phyloP scores from a whole-genome alignment of 2,888 invertebrate genomes.

The Pammene fasciana region DNA sequence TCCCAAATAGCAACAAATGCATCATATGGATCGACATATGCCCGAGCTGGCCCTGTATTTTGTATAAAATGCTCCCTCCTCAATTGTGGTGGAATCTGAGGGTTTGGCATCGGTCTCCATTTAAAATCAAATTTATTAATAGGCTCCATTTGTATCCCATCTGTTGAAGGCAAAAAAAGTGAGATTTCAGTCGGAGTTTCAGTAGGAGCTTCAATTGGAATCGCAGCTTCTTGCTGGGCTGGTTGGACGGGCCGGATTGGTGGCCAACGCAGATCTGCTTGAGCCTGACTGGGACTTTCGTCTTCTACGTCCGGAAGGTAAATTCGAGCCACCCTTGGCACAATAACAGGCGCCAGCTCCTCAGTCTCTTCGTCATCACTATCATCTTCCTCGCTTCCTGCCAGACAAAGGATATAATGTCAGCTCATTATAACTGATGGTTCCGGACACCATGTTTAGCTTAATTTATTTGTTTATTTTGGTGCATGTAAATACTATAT shows the following conservation, averaged over 20 bases:
- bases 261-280: background rate
- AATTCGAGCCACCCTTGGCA: background rate
- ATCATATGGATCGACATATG: background rate
- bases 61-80: background rate
- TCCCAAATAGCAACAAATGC: constrained; percentile 6
- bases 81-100: background rate
- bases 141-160: background rate
- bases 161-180: background rate
- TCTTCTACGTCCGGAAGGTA: background rate
- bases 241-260: constrained; percentile 1
- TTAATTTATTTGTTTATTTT: too few relatives aligned
- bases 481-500: too few relatives aligned
- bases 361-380: background rate
- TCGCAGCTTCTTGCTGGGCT: constrained; percentile 1
- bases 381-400: constrained; percentile 3
- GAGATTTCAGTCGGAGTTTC: constrained; percentile 1
- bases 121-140: constrained; percentile 6
- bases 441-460: too few relatives aligned
- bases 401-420: background rate
- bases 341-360: background rate
- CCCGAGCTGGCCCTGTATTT: background rate
- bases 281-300: background rate
- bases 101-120: background rate
- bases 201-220: background rate
- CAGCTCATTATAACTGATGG: constrained; percentile 1